Evolutionary conservation across 2,113 vertebrate genomes (phyloP).

Genomic region (Pygathrix nemaeus): DNA sequence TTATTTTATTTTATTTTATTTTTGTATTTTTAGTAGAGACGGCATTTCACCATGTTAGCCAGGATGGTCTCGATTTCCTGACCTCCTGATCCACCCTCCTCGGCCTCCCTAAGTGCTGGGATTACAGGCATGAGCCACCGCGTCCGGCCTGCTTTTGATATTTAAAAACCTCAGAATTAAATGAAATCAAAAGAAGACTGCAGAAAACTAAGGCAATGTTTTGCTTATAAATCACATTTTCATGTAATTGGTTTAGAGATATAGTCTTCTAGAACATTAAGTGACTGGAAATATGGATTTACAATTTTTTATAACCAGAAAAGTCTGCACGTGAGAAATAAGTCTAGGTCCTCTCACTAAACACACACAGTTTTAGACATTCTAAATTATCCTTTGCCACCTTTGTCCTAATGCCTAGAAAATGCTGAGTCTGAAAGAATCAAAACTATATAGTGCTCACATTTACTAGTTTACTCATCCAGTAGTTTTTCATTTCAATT

Average conservation of each 20-base stretch:
- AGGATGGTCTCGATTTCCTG: too few species aligned
- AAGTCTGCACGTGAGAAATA: not conserved
- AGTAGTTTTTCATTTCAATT: not conserved
- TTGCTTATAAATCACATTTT: not conserved
- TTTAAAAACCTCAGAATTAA: not conserved
- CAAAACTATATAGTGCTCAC: not conserved
- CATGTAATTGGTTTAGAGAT: not conserved
- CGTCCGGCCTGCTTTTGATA: not conserved
- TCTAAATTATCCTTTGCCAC: not conserved
- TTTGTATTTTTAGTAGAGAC: too few species aligned
- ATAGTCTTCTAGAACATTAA: not conserved
- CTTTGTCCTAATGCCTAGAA: not conserved
- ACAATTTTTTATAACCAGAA: not conserved
- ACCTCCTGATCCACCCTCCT: too few species aligned
- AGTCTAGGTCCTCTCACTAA: not conserved
- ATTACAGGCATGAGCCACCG: too few species aligned
- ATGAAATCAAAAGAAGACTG: conserved; percentile 6
- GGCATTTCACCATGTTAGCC: too few species aligned
- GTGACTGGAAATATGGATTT: not conserved
- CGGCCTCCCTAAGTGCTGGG: too few species aligned
- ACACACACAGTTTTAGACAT: not conserved
- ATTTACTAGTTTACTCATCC: not conserved
- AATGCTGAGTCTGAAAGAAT: not conserved
- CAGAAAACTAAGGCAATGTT: not conserved
- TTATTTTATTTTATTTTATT: not conserved